Percentiles rank a stretch among this genome's conserved stretches.
phyloP scores from a whole-genome alignment of 2,888 invertebrate species.

The Glyphotaelius pellucidus region DNA sequence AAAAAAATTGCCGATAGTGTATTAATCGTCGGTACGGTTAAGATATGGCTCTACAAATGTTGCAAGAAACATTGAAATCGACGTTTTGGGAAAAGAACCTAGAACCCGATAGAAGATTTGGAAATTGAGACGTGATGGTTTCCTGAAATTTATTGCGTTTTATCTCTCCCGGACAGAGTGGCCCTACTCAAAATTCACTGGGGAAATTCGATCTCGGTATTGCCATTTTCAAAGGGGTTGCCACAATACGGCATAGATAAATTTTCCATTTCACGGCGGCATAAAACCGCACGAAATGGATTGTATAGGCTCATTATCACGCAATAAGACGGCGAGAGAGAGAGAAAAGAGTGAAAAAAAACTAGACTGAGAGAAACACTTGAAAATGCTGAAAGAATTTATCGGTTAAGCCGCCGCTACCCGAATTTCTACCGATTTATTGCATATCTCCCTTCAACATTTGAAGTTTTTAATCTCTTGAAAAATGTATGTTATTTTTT shows the following conservation, averaged over 20 bases:
- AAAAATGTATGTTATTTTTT: too few species aligned
- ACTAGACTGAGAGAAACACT: neutral
- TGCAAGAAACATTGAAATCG: neutral
- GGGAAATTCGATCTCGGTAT: neutral
- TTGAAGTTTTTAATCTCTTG: too few species aligned
- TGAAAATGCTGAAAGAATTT: neutral
- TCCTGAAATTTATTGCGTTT: neutral
- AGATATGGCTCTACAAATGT: neutral
- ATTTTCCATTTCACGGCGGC: neutral
- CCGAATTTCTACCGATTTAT: too few species aligned
- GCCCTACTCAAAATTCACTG: neutral
- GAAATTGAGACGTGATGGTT: neutral
- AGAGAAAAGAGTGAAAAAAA: neutral
- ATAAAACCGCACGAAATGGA: neutral
- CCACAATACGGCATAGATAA: neutral
- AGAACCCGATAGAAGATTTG: neutral
- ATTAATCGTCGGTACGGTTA: neutral
- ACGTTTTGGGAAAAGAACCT: neutral
- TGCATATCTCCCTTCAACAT: too few species aligned
- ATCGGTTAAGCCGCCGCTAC: too few species aligned
- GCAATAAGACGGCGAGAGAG: neutral
- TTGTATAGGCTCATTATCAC: neutral
- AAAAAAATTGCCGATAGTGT: neutral
- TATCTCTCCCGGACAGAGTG: neutral
- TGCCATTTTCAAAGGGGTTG: neutral